Evolutionary conservation across 2,797 vertebrate species (phyloP).

Genomic region (Merluccius polli): DNA sequence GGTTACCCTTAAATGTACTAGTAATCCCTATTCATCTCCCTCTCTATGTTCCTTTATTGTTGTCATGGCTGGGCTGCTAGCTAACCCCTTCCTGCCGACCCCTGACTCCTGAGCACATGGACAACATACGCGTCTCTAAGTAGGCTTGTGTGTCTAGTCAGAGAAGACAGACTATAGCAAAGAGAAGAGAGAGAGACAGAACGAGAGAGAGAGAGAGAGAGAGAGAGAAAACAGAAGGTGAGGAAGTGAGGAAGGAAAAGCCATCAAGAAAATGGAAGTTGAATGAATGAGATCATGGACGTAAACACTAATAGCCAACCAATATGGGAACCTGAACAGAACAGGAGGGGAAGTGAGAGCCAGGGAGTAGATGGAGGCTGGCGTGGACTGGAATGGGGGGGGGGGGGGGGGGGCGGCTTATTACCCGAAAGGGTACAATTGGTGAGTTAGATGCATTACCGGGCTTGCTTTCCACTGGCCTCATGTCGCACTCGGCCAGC

Average conservation of each 20-base stretch:
- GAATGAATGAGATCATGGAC: background rate
- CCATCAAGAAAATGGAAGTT: background rate
- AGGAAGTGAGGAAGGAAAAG: background rate
- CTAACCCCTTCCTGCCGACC: background rate
- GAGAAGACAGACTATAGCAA: background rate
- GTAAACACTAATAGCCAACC: background rate
- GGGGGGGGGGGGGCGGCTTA: constrained; percentile 61
- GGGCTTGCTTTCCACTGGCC: constrained; percentile 50
- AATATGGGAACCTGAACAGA: background rate
- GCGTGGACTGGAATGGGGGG: constrained; percentile 36
- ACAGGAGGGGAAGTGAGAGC: background rate
- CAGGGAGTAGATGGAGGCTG: constrained; percentile 14
- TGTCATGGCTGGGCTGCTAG: background rate
- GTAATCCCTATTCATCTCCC: background rate
- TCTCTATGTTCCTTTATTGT: background rate
- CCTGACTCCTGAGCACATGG: background rate
- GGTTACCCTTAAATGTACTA: background rate
- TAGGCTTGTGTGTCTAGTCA: too few relatives aligned
- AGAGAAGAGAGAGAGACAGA: background rate
- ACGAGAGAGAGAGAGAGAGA: background rate
- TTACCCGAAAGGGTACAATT: constrained; percentile 69
- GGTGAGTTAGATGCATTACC: constrained; percentile 71
- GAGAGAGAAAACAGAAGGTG: background rate
- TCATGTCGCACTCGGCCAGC: constrained; percentile 58
- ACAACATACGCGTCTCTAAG: background rate